A percentile compares a stretch with the other conserved stretches of the same genome.
phyloP scores from a whole-genome alignment of 2,797 vertebrate species.

The Parotocinclus haroldoi region DNA sequence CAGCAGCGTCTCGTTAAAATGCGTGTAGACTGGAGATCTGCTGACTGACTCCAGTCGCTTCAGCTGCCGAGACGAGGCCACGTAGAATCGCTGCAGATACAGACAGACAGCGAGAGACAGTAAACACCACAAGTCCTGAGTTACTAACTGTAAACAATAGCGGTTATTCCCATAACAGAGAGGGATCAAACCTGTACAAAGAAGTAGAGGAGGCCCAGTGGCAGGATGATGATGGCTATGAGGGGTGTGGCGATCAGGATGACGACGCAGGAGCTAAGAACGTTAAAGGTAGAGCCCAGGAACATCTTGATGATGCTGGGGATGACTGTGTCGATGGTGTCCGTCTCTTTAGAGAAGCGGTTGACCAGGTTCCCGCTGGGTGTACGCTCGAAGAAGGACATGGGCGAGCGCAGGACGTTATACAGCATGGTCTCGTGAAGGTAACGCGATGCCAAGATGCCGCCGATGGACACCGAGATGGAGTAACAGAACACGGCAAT shows the following conservation, averaged over 20 bases:
- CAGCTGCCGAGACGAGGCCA: slow-evolving; percentile 90
- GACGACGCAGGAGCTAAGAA: slow-evolving; percentile 79
- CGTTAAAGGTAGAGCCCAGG: slow-evolving; percentile 87
- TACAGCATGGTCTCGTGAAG: slow-evolving; percentile 85
- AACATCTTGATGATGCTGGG: slow-evolving; percentile 95
- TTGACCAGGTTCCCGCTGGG: slow-evolving; percentile 95
- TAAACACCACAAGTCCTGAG: too few species aligned
- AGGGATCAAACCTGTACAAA: slow-evolving; percentile 79
- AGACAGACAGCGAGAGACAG: background rate
- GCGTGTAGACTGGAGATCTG: slow-evolving; percentile 90
- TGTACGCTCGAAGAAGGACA: slow-evolving; percentile 92
- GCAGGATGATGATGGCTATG: slow-evolving; percentile 80
- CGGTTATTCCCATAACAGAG: too few species aligned
- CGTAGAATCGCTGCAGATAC: slow-evolving; percentile 84
- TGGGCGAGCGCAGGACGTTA: slow-evolving; percentile 84
- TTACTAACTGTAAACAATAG: too few species aligned
- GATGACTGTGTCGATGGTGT: slow-evolving; percentile 89
- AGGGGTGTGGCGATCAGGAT: slow-evolving; percentile 88
- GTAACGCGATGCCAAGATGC: slow-evolving; percentile 83
- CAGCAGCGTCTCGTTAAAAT: slow-evolving; percentile 91
- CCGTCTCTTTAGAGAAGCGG: slow-evolving; percentile 92
- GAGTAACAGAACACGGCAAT: slow-evolving; percentile 86
- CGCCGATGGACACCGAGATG: slow-evolving; percentile 83
- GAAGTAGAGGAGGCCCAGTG: slow-evolving; percentile 86
- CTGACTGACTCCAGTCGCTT: slow-evolving; percentile 92